These are phyloP conservation scores for Pseudopodoces humilis DNA, from an alignment of 2,113 vertebrate species.

Conservation along the genomic window DNA sequence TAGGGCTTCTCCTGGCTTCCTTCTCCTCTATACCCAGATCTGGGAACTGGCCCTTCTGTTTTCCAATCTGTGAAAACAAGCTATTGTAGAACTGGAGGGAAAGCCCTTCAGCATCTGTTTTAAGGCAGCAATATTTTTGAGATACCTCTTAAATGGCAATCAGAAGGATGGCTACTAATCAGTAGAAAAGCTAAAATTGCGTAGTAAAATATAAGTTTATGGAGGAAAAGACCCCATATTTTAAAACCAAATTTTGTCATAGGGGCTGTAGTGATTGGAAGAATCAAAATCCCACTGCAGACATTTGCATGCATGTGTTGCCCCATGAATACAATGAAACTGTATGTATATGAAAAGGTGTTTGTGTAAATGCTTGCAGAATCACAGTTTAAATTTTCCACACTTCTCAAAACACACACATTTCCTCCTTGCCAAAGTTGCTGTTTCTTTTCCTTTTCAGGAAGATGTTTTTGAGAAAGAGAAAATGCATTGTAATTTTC, in stretches of 20 bases:
- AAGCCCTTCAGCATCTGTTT: not conserved
- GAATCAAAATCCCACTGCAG: not conserved
- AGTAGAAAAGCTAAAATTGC: not conserved
- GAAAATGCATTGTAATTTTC: not conserved
- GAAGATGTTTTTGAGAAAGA: not conserved
- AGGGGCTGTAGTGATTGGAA: not conserved
- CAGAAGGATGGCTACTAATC: not conserved
- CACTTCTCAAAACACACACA: not conserved
- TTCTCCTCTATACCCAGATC: not conserved
- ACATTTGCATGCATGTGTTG: not conserved
- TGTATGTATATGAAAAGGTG: not conserved
- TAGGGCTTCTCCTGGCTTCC: not conserved
- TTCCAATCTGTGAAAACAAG: not conserved
- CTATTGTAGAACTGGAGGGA: not conserved
- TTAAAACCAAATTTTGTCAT: not conserved
- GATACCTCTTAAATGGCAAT: not conserved
- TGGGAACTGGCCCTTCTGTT: not conserved
- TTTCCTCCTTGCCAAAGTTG: not conserved
- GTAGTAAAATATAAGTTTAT: not conserved
- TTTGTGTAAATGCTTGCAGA: not conserved
- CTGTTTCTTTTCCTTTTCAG: not conserved
- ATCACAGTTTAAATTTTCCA: not conserved
- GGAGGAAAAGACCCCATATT: rapidly evolving
- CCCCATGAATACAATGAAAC: not conserved
- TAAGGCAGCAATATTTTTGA: not conserved